A percentile compares a stretch with the other conserved stretches of the same genome.
phyloP scores from a whole-genome alignment of 2,113 vertebrate genomes.

The Mystacornis crossleyi region DNA sequence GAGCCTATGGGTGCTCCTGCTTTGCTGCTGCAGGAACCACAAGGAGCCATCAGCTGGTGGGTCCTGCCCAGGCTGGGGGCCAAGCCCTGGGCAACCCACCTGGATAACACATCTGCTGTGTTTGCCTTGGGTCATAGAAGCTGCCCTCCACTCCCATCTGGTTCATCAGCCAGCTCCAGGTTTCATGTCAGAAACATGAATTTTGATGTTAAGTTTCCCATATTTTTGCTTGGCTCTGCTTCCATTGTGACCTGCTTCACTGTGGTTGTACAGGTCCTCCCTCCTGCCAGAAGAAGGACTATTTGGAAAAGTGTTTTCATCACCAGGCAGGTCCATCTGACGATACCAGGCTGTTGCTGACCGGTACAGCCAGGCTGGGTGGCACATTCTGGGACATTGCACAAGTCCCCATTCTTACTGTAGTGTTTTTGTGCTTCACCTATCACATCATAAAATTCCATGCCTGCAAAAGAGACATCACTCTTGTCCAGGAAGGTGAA shows the following conservation, averaged over 20 bases:
- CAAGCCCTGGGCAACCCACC: not conserved
- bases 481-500: not conserved
- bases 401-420: not conserved
- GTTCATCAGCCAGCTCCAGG: not conserved
- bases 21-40: not conserved
- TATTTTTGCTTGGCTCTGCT: not conserved
- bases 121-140: not conserved
- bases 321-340: not conserved
- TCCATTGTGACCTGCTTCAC: not conserved
- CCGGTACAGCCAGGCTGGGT: not conserved
- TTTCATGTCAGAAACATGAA: not conserved
- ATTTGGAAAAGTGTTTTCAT: not conserved
- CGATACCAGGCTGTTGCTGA: not conserved
- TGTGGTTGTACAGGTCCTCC: not conserved
- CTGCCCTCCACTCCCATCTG: fast-evolving
- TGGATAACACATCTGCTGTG: not conserved
- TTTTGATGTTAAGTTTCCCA: not conserved
- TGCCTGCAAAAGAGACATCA: not conserved
- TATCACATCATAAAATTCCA: not conserved
- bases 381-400: not conserved
- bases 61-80: not conserved
- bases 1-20: not conserved
- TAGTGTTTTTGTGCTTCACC: not conserved
- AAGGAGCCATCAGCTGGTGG: not conserved
- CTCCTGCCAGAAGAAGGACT: not conserved